These are phyloP conservation scores for Polyodon spathula DNA, from an alignment of 2,113 vertebrate genomes.

Conservation along the genomic window DNA sequence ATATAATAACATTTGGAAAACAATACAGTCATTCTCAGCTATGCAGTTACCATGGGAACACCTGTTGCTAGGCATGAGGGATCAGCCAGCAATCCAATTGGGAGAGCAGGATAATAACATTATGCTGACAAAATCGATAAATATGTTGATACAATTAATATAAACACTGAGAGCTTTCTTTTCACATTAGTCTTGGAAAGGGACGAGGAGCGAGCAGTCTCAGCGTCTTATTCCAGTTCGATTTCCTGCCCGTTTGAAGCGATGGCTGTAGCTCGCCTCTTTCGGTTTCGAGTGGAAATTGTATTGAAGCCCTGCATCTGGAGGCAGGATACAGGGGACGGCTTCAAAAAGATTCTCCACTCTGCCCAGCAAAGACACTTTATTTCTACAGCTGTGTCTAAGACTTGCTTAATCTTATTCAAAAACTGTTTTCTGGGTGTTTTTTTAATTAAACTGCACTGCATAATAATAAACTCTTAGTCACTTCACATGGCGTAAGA, in stretches of 20 bases:
- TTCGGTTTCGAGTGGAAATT: too few relatives aligned
- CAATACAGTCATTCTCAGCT: conserved; percentile 17
- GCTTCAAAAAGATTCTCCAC: not conserved
- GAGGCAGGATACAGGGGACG: too few relatives aligned
- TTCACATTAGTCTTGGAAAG: conserved; percentile 9
- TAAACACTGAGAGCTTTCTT: conserved; percentile 16
- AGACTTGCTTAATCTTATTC: conserved; percentile 16
- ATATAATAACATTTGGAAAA: conserved; percentile 1
- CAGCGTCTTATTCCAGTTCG: conserved; percentile 9
- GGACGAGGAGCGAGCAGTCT: conserved; percentile 12
- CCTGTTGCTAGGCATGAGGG: conserved; percentile 36
- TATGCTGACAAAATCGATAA: conserved; percentile 22
- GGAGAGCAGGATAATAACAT: conserved; percentile 35
- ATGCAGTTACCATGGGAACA: conserved; percentile 45
- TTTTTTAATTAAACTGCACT: conserved; percentile 21
- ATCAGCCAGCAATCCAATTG: conserved; percentile 32
- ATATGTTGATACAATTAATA: conserved; percentile 22
- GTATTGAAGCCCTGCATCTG: too few relatives aligned
- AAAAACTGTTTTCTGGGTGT: not conserved
- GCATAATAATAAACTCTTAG: conserved; percentile 17
- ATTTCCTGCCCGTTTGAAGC: conserved; percentile 16
- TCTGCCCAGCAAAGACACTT: not conserved
- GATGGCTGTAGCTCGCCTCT: too few relatives aligned
- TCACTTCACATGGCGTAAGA: conserved; percentile 4
- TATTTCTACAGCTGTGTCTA: not conserved